Evolutionary conservation across 2,797 vertebrate genomes (phyloP), one percentile per base, ranked within the genome.

Genomic region (Harpagifer antarcticus): DNA sequence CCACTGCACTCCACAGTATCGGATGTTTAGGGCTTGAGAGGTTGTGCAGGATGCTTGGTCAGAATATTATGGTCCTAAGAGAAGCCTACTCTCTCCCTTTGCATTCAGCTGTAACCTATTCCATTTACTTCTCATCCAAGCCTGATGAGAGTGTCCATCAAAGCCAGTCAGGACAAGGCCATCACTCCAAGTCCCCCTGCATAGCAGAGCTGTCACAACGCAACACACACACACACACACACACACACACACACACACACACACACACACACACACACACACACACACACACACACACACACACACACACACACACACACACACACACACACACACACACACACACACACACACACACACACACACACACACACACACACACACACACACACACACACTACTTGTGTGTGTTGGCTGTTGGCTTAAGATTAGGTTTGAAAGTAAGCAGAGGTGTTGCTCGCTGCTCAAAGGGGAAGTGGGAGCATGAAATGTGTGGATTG

Each of bases 121-220:
- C 85, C 86, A 87, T 90, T 89, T 91, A 83, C 85, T 78, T 82
- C 84, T 82, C 68, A 79, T 82, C 85, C 76, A 76, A 82, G 80
- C 68, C 64, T 88, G 73, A 89, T 90, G 91, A 91, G 61, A 80
- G 80, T 45, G 69, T 86, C 89, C 60, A 84, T 91, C 88, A 89
- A 79, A 81, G 55, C 67, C 73, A 78, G 83, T 53, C 67, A 81
- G 84, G 74, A 84, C 72, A 63, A 77, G 83, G 66, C 62, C 74
- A 67, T 86, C 79, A 76, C 52, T 56, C 57, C 31, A 53, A 19
- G 64, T 80, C 13, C 49, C 49, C 40, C 57, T 4, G 2, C 72
- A 76, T 56, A 69, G 72, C 74, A 75, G 53, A 65, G 70, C 68
- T 81, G 68, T 82, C 64, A 78, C 75, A 76, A 27, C 23, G 23